Percentiles rank a stretch among this genome's conserved stretches.
phyloP scores from a whole-genome alignment of 2,797 vertebrate genomes.

The Leptodactylus fallax region DNA sequence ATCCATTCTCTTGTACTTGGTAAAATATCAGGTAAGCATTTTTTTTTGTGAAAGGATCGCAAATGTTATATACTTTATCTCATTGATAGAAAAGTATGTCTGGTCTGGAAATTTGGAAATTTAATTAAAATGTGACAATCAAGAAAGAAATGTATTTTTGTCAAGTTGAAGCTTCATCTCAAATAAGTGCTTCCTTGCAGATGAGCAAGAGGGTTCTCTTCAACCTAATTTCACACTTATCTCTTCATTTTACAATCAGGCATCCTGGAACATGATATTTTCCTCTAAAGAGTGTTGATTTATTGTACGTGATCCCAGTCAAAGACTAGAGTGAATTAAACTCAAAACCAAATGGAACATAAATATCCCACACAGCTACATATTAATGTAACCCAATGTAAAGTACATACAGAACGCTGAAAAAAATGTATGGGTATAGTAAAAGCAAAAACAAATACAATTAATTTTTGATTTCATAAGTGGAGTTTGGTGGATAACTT shows the following conservation, averaged over 20 bases:
- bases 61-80: slow-evolving; percentile 51
- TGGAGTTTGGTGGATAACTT: background rate
- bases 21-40: slow-evolving; percentile 83
- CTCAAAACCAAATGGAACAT: background rate
- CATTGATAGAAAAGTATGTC: slow-evolving; percentile 59
- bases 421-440: background rate
- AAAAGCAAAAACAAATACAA: background rate
- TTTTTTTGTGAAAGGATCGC: slow-evolving; percentile 48
- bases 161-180: slow-evolving; percentile 64
- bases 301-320: background rate
- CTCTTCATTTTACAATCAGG: slow-evolving; percentile 67
- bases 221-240: slow-evolving; percentile 64
- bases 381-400: background rate
- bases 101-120: slow-evolving; percentile 62
- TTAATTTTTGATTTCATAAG: background rate
- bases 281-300: slow-evolving; percentile 51
- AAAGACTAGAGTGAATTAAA: background rate
- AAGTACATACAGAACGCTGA: too few relatives aligned
- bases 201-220: slow-evolving; percentile 57
- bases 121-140: slow-evolving; percentile 69
- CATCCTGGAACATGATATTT: slow-evolving; percentile 57
- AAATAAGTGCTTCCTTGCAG: slow-evolving; percentile 57
- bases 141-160: slow-evolving; percentile 63
- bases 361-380: background rate
- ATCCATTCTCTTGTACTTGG: slow-evolving; percentile 85